These are phyloP conservation scores for Drosophila mettleri DNA, from an alignment of 2,888 invertebrate species.

Conservation along the genomic window DNA sequence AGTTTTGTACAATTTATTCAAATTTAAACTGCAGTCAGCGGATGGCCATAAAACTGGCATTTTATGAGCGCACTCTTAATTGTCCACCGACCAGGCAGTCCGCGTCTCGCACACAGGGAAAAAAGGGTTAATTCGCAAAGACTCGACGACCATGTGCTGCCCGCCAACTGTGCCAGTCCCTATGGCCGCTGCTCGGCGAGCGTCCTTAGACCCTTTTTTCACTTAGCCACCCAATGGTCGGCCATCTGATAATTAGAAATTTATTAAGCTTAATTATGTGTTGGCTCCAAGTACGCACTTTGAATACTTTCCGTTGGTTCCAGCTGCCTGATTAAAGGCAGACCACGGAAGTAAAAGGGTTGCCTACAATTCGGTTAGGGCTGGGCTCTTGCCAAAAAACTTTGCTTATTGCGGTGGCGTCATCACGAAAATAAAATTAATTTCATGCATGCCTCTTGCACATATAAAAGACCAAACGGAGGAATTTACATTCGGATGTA, in stretches of 20 bases:
- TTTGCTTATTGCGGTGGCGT: conserved; percentile 66
- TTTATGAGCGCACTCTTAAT: conserved; percentile 76
- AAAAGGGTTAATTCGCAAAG: conserved; percentile 77
- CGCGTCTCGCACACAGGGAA: conserved; percentile 6
- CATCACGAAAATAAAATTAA: conserved; percentile 74
- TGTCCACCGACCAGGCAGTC: conserved; percentile 46
- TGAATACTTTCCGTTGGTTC: conserved; percentile 53
- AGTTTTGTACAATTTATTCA: conserved; percentile 81
- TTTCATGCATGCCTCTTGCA: conserved; percentile 55
- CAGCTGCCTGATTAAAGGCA: conserved; percentile 64
- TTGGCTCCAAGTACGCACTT: conserved; percentile 76
- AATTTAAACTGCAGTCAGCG: conserved; percentile 76
- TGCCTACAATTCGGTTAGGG: conserved; percentile 34
- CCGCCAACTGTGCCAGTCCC: conserved; percentile 31
- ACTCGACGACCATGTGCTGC: conserved; percentile 61
- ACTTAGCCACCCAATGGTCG: conserved; percentile 56
- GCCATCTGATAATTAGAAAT: conserved; percentile 80
- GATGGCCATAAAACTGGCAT: conserved; percentile 72
- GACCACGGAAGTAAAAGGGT: conserved; percentile 49
- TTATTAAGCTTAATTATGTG: conserved; percentile 82
- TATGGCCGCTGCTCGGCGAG: conserved; percentile 26
- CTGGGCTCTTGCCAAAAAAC: conserved; percentile 52
- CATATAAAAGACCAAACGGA: conserved; percentile 25
- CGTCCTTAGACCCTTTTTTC: conserved; percentile 75
- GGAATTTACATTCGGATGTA: conserved; percentile 49